Evolutionary conservation across 2,888 invertebrate species (phyloP).

Genomic region (Epinotia demarniana): DNA sequence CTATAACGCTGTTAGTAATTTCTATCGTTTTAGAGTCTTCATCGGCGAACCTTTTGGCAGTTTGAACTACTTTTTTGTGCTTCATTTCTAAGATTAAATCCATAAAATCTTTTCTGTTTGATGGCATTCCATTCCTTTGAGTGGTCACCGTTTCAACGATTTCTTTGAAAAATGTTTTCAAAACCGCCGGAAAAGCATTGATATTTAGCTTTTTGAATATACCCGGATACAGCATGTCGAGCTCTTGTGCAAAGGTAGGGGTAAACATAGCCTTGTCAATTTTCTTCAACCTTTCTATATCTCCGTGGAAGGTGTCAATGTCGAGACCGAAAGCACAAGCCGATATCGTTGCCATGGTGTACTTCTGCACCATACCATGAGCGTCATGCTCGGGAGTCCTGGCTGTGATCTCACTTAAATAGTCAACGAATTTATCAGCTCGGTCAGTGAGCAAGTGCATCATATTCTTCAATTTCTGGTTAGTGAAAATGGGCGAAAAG

Average conservation of each 20-base stretch:
- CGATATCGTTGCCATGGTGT: constrained; percentile 58
- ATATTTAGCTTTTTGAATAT: constrained; percentile 56
- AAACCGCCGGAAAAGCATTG: constrained; percentile 53
- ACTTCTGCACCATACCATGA: constrained; percentile 55
- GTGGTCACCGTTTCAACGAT: constrained; percentile 54
- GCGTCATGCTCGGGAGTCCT: constrained; percentile 54
- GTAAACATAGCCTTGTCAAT: constrained; percentile 15
- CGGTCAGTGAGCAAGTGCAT: constrained; percentile 30
- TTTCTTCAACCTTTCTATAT: constrained; percentile 3
- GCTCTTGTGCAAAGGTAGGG: constrained; percentile 34
- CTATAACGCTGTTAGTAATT: constrained; percentile 56
- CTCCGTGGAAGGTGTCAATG: constrained; percentile 44
- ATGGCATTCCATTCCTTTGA: constrained; percentile 58
- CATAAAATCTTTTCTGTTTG: constrained; percentile 63
- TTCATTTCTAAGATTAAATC: constrained; percentile 62
- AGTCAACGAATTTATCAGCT: constrained; percentile 17
- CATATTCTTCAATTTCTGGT: constrained; percentile 46
- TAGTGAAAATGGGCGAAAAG: constrained; percentile 45
- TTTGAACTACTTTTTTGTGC: constrained; percentile 52
- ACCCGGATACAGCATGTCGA: constrained; percentile 60
- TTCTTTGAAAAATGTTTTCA: constrained; percentile 54
- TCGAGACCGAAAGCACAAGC: constrained; percentile 58
- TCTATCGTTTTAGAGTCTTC: constrained; percentile 47
- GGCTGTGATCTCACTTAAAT: not conserved
- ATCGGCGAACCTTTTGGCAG: not conserved